phyloP scores from a whole-genome alignment of 2,888 invertebrate genomes.

The Bugulina stolonifera region DNA sequence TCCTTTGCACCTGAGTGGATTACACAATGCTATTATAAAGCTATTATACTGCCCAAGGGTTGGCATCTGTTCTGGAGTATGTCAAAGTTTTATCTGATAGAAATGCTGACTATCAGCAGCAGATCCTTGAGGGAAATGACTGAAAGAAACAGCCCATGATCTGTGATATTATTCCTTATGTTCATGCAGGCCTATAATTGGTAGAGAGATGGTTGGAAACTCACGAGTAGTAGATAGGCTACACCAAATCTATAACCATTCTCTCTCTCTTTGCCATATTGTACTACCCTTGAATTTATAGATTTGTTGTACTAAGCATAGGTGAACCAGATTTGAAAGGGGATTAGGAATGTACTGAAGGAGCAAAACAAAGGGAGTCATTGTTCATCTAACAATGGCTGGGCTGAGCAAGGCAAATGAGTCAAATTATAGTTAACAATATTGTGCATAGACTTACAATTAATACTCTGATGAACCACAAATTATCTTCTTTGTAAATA shows the following conservation, averaged over 20 bases:
- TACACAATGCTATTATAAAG: background rate
- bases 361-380: background rate
- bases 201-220: too few relatives aligned
- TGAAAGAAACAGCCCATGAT: too few relatives aligned
- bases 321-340: background rate
- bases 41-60: background rate
- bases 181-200: too few relatives aligned
- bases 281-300: conserved; percentile 27
- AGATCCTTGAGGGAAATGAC: too few relatives aligned
- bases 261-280: too few relatives aligned
- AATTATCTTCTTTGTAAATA: conserved; percentile 9
- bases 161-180: too few relatives aligned
- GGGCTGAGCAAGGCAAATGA: background rate
- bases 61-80: background rate
- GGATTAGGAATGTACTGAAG: background rate
- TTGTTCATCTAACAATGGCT: background rate
- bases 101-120: too few relatives aligned
- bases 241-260: too few relatives aligned
- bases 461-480: background rate
- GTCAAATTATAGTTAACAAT: background rate
- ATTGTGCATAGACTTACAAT: background rate
- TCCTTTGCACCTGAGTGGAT: background rate
- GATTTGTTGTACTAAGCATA: too few relatives aligned
- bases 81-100: too few relatives aligned
- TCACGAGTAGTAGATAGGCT: too few relatives aligned